Base-by-base conservation (phyloP, 53 echinoderm and acorn worm genomes). In the Paracentrotus lividus region DNA sequence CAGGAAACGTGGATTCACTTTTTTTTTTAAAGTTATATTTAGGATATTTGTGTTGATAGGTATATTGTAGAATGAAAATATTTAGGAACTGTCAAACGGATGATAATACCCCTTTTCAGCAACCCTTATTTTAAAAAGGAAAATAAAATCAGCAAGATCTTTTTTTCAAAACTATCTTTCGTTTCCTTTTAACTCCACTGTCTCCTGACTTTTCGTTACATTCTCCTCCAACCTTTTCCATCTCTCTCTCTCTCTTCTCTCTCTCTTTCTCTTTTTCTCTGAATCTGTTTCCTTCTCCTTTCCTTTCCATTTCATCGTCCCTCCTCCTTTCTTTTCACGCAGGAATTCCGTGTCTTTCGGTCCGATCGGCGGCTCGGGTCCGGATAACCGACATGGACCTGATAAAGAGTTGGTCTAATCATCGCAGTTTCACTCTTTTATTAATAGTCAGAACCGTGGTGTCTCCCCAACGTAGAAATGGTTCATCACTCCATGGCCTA, bases 321-420 rank as follows among this genome's bases (percentile, higher is more conserved):
- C 6, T 29, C 29, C 2, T 34, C 72, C 38, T 16, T 38, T 9
- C 14, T 72, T 45, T 81, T 0, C n/a, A 24, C 26, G 26, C 81
- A 99, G 99, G 91, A 99, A 97, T 67, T 97, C 99, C 8, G 99
- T 99, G 99, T 99, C 29, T 99, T 99, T 92, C 95, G 84, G 99
- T 99, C 0, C 95, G 97, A 20, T 99, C 99, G 1, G 99, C 99
- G 8, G 97, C 97, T 29, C 93, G 99, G 53, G 99, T 99, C 14
- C 95, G 99, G 49, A 99, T 99, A 81, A 99, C 99, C 10, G 99
- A 99, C 84, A 93, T 96, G 42, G 99, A 99, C 54, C 95, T 99
- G 18, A 99, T 99, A 42, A 97, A 97, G 56, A 69, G 99, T 99
- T 1, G 96, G 96, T 42, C 94, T 99, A 34, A 99, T 99, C 77